Evolutionary conservation across 2,888 invertebrate species (phyloP).

Genomic region (Glaucopsyche alexis): DNA sequence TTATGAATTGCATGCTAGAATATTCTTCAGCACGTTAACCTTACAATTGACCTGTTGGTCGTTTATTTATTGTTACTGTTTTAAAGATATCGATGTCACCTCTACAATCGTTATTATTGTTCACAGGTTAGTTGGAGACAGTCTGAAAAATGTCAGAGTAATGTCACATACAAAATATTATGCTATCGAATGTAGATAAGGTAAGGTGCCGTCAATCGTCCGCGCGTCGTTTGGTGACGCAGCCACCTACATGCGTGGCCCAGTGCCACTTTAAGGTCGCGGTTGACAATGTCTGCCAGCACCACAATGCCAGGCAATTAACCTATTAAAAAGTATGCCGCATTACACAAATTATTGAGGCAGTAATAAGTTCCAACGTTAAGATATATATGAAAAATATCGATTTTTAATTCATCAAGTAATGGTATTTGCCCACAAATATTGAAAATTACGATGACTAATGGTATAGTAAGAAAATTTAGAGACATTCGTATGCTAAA

Average conservation of each 20-base stretch:
- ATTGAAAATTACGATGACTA: slow-evolving; percentile 2
- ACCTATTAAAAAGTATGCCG: slow-evolving; percentile 72
- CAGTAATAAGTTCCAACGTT: slow-evolving; percentile 57
- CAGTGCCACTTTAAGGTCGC: slow-evolving; percentile 74
- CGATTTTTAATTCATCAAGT: neutral
- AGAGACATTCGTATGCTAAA: neutral
- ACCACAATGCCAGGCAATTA: slow-evolving; percentile 77
- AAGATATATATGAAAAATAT: neutral
- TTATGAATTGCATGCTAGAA: slow-evolving; percentile 20
- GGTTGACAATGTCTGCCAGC: slow-evolving; percentile 73
- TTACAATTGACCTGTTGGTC: slow-evolving; percentile 12
- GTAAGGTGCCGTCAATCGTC: slow-evolving; percentile 34
- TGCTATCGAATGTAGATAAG: slow-evolving; percentile 30
- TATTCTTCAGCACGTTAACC: neutral
- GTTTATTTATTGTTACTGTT: slow-evolving; percentile 5
- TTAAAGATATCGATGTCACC: slow-evolving; percentile 27
- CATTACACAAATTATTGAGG: slow-evolving; percentile 62
- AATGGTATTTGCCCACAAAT: neutral
- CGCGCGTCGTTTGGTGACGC: slow-evolving; percentile 56
- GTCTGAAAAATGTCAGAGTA: slow-evolving; percentile 22
- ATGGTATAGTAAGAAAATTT: neutral
- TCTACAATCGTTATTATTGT: slow-evolving; percentile 22
- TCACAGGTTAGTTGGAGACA: neutral
- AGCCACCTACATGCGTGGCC: slow-evolving; percentile 65
- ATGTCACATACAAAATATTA: slow-evolving; percentile 21